A percentile compares a stretch with the other conserved stretches of the same genome.
Evolutionary conservation across 1,140 invertebrate species (phyloP).

Genomic region (Schmidtea mediterranea): DNA sequence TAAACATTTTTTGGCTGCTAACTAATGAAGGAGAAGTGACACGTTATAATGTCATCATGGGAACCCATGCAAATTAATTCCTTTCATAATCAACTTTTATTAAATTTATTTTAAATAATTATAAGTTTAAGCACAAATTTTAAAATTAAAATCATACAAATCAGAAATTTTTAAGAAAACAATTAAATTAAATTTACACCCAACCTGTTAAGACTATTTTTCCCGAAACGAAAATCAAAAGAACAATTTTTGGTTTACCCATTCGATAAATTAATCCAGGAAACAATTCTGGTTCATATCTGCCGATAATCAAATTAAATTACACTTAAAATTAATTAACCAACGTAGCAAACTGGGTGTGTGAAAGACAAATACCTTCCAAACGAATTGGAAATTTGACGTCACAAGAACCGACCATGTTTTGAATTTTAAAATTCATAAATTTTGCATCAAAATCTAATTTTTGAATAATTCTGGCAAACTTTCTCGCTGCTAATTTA

Average conservation of each 20-base stretch:
- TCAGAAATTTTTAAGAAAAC: too few relatives aligned
- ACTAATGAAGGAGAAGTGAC: too few relatives aligned
- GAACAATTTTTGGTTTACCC: constrained; percentile 91
- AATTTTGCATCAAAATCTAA: constrained; percentile 91
- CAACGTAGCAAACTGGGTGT: constrained; percentile 77
- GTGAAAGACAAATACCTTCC: constrained; percentile 78
- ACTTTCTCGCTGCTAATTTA: constrained; percentile 77
- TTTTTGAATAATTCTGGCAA: constrained; percentile 95
- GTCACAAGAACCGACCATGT: constrained; percentile 98
- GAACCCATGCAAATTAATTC: too few relatives aligned
- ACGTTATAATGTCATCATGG: too few relatives aligned
- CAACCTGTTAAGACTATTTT: constrained; percentile 89
- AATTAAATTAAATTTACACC: too few relatives aligned
- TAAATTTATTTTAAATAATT: too few relatives aligned
- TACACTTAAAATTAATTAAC: constrained; percentile 8
- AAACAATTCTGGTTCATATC: constrained; percentile 48
- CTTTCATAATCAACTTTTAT: too few relatives aligned
- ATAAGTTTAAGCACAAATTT: too few relatives aligned
- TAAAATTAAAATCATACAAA: too few relatives aligned
- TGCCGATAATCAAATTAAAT: too few relatives aligned
- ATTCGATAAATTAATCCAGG: constrained; percentile 95
- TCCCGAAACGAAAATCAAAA: constrained; percentile 93
- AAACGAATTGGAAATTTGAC: constrained; percentile 92
- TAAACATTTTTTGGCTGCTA: too few relatives aligned
- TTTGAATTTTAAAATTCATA: constrained; percentile 97